These are phyloP conservation scores for Eciton burchellii DNA, from an alignment of 1,140 invertebrate species.

Conservation along the genomic window DNA sequence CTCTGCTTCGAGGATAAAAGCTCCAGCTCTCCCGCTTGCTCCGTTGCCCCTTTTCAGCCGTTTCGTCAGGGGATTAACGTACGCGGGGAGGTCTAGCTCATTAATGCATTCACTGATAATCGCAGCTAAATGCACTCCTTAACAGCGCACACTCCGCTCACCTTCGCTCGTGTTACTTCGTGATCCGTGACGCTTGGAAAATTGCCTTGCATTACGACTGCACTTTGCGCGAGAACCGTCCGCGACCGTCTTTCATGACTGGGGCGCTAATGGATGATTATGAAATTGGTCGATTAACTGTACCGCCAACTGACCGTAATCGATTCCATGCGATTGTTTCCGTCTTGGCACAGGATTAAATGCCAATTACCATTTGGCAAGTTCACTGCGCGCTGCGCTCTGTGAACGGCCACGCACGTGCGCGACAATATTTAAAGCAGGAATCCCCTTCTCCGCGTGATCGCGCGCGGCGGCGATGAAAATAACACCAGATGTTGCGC, in stretches of 20 bases:
- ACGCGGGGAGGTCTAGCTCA: too few species aligned
- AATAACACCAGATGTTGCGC: slow-evolving; percentile 15
- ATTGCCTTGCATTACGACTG: slow-evolving; percentile 9
- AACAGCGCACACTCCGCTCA: background rate
- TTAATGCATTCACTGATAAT: background rate
- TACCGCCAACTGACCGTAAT: slow-evolving; percentile 58
- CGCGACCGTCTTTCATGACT: background rate
- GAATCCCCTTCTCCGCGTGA: background rate
- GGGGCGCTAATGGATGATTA: slow-evolving; percentile 38
- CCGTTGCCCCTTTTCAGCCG: background rate
- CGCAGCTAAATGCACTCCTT: background rate
- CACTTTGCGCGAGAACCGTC: slow-evolving; percentile 3
- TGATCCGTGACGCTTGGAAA: slow-evolving; percentile 16
- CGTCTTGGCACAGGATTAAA: slow-evolving; percentile 45
- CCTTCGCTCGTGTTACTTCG: background rate
- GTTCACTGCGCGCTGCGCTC: background rate
- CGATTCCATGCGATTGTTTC: slow-evolving; percentile 56
- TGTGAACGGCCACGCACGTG: background rate
- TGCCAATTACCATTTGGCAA: slow-evolving; percentile 42
- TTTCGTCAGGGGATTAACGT: too few species aligned
- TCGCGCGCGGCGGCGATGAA: background rate
- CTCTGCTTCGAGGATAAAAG: too few species aligned
- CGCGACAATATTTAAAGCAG: slow-evolving; percentile 33
- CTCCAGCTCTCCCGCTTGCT: background rate
- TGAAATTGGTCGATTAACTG: slow-evolving; percentile 57